Evolutionary conservation across 2,113 vertebrate genomes (phyloP), one percentile per base, ranked within the genome.

Genomic region (Actinemys pallida): DNA sequence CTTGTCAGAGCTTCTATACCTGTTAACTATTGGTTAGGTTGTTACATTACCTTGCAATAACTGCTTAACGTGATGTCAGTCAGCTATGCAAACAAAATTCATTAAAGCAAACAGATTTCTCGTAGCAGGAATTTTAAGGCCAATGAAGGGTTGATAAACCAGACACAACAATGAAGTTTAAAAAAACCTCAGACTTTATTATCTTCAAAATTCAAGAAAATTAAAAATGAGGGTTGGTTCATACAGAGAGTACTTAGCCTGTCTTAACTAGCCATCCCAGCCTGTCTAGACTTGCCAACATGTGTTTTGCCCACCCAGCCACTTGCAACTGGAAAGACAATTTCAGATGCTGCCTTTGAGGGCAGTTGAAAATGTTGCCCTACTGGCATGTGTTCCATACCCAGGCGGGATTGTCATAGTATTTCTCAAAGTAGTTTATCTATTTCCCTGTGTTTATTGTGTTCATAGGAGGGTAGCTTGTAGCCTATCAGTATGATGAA

Each of bases 11-110:
- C 84, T 96, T 96, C 97, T 86, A 75, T 96, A 97, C 96, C 97
- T 98, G 93, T 97, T 97, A 97, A 96, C 76, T 86, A 95, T 93
- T 93, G 97, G 97, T 97, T 97, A 91, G 94, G 94, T 76, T 94
- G 95, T 97, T 97, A 95, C 92, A 92, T 95, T 95, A 93, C 90
- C 94, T 89, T 95, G 93, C 92, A 93, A 72, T 95, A 96, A 94
- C 96, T 96, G 94, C 86, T 89, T 95, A 90, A 95, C 94, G 84
- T 95, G 96, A 93, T 93, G 92, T 92, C 95, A 96, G 95, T 95
- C 95, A 97, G 94, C 92, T 95, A 76, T 89, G 92, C 72, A 95
- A 97, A 97, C 96, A 97, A 96, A 97, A 96, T 97, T 97, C 95
- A 88, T 97, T 97, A 96, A 93, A 84, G 93, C 80, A 87, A 97